A percentile compares a stretch with the other conserved stretches of the same genome.
These are phyloP conservation scores for Colaptes auratus DNA, from an alignment of 2,113 vertebrate genomes.

Conservation along the genomic window DNA sequence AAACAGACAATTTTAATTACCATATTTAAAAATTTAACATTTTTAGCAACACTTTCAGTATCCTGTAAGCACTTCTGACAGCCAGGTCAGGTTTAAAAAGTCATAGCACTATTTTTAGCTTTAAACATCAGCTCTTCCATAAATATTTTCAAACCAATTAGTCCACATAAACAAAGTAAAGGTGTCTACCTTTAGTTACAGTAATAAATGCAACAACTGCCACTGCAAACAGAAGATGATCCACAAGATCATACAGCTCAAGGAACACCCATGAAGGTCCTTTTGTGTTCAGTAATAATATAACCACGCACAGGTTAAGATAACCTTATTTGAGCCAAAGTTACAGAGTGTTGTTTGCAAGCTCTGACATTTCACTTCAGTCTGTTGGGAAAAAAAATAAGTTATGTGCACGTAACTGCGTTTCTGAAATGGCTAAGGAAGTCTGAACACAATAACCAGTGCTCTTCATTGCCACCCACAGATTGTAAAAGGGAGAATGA, in stretches of 20 bases:
- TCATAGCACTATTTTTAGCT: constrained; percentile 72
- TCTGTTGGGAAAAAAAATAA: fast-evolving
- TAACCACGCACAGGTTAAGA: neutral
- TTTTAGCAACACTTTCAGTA: constrained; percentile 76
- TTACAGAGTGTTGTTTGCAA: neutral
- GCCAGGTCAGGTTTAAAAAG: constrained; percentile 68
- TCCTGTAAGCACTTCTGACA: constrained; percentile 72
- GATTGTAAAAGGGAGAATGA: neutral
- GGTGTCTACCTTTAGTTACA: constrained; percentile 68
- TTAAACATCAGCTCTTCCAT: constrained; percentile 73
- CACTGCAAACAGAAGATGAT: neutral
- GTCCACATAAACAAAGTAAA: constrained; percentile 61
- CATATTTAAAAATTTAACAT: constrained; percentile 62
- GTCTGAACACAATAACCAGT: neutral
- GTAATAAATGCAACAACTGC: constrained; percentile 49
- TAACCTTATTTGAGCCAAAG: neutral
- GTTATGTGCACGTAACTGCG: fast-evolving
- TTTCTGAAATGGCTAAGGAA: neutral
- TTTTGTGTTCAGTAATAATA: neutral
- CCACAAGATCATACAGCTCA: neutral
- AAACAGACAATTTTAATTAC: constrained; percentile 72
- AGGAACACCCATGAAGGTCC: neutral
- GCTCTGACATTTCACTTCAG: neutral
- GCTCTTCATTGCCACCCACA: neutral
- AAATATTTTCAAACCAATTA: constrained; percentile 84